Evolutionary conservation across 1,140 invertebrate species (phyloP), one percentile per base, ranked within the genome.

Genomic region (Meloidogyne floridensis): DNA sequence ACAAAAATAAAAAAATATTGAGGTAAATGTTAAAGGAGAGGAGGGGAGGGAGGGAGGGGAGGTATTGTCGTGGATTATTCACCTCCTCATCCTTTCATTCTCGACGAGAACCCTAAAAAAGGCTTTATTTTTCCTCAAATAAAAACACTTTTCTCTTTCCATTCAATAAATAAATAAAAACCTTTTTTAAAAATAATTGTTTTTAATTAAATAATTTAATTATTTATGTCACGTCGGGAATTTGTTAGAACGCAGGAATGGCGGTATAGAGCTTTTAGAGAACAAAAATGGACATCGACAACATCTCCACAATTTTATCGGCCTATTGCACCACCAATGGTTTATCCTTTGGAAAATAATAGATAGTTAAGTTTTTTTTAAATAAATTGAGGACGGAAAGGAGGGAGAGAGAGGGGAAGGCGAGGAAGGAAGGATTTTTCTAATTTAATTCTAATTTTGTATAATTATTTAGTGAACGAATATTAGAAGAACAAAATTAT

Each of bases 331-430:
- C n/a, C 59, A n/a, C n/a, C 13, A n/a, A n/a, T 65, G 10, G 15
- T 65, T 65, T 65, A 65, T 65, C 59, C 59, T 65, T 65, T 65
- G n/a, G 59, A 65, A 65, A 65, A n/a, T 65, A 65, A 65, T 65
- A 65, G n/a, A 65, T 65, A n/a, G 59, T 65, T 7, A 65, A 5
- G 15, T 15, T 15, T n/a, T 65, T n/a, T 13, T 65, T 65, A 59
- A 59, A n/a, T 65, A n/a, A 65, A 65, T n/a, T 32, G 32, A 32
- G 32, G 32, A 32, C 0, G 32, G 32, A 32, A 47, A 47, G 4
- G 47, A 8, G 47, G 7, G 4, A 47, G 4, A 5, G 47, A 47
- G 2, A 47, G 32, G 32, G 32, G 32, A 47, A 47, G 4, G 43
- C 2, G 47, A 47, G 4, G 7, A 47, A 47, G 47, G 4, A 47